Evolutionary conservation across 1,140 invertebrate genomes (phyloP), one percentile per base, ranked within the genome.

Genomic region (Hypsibius dujardini): DNA sequence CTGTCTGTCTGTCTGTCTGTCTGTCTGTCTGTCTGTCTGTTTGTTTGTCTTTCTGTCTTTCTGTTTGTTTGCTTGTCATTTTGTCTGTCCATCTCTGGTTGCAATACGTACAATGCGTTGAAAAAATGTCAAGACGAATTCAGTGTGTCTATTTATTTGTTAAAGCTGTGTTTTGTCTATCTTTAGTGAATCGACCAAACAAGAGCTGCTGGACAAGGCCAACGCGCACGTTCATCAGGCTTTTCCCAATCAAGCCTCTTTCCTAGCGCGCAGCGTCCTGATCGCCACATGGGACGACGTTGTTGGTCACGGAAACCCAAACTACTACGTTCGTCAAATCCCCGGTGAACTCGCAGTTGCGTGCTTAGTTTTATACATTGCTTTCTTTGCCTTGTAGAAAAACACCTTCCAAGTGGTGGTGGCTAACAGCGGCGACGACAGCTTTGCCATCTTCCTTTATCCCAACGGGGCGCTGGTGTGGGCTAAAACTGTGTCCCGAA

Each of bases 371-470:
- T 50, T 73, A 50, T 47, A 67, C 71, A 70, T 40, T 71, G 46
- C 14, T 75, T 50, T 67, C 71, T 60, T 69, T 74, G 70, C 59
- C 59, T 74, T 74, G 50, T 73, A 88, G 86, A 76, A 81, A 56
- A 88, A 89, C 76, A 88, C 86, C 1, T 93, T 87, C 79, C 90
- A 94, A 85, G 84, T 88, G 14, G 87, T 86, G 0, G 82, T 97
- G 50, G 87, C 87, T 1, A 87, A 86, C n/a, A 86, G 92, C 77
- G 89, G 88, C 0, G 83, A 82, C 0, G 85, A 91, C 70, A 88
- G 87, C 7, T 96, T 87, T 77, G 87, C 86, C 0, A 85, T 92
- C 75, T 85, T 95, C 75, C 79, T 93, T 56, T 97, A 95, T 78
- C 86, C 89, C 1, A 86, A 90, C 73, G 47, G 70, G 45, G n/a